Conservation (phyloP, 2,888 invertebrate genomes). For the Drosophila sordidapex region DNA sequence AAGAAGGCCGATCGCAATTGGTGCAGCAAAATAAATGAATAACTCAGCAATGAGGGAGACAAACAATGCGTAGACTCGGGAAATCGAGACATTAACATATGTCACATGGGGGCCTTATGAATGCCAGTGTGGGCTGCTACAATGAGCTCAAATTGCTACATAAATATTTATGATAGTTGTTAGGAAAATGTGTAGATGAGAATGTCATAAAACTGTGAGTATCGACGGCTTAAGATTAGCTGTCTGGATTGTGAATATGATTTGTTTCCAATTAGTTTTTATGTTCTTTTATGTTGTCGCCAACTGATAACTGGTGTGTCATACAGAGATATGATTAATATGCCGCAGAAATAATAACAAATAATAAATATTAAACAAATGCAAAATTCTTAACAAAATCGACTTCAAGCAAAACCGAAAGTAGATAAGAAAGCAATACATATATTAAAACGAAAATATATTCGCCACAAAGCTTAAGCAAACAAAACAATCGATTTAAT, state of each 20-base stretch:
- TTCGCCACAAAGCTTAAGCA: not conserved
- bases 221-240: slow-evolving; percentile 34
- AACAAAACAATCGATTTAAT: not conserved
- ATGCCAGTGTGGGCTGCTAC: slow-evolving; percentile 25
- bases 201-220: slow-evolving; percentile 15
- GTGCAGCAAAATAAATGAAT: slow-evolving; percentile 19
- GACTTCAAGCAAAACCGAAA: not conserved
- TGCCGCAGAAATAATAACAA: not conserved
- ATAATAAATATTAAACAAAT: not conserved
- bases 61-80: slow-evolving; percentile 10
- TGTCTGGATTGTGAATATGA: slow-evolving; percentile 29
- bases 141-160: slow-evolving; percentile 61
- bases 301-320: not conserved
- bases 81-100: slow-evolving; percentile 42
- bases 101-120: slow-evolving; percentile 16
- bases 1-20: slow-evolving; percentile 43
- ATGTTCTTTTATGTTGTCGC: slow-evolving; percentile 12
- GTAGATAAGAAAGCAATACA: not conserved
- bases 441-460: not conserved
- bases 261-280: slow-evolving; percentile 52
- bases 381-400: not conserved
- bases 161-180: slow-evolving; percentile 63
- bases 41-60: slow-evolving; percentile 1
- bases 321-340: not conserved
- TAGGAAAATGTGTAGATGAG: not conserved